Conservation (phyloP, 2,797 vertebrate genomes). For the Potorous gilbertii region DNA sequence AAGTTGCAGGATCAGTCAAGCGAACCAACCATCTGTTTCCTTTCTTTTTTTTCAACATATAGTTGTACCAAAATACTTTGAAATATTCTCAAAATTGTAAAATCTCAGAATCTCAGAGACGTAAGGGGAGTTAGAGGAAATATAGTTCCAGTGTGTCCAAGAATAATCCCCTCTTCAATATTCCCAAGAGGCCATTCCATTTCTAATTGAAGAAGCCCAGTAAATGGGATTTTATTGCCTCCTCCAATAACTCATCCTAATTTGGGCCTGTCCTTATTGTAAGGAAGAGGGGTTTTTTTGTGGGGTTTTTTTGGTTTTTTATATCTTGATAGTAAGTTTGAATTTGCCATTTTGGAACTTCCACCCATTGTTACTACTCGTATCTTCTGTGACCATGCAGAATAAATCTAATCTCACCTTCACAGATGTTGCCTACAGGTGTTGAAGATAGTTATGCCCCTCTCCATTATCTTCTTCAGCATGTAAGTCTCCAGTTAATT, state of each 20-base stretch:
- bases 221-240: not conserved
- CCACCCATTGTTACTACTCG: not conserved
- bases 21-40: slow-evolving; percentile 57
- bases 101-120: not conserved
- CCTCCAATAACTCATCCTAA: not conserved
- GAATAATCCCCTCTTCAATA: not conserved
- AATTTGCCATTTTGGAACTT: not conserved
- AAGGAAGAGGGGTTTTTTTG: not conserved
- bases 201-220: not conserved
- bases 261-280: not conserved
- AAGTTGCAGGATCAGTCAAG: slow-evolving; percentile 33
- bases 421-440: not conserved
- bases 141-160: not conserved
- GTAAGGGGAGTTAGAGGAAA: not conserved
- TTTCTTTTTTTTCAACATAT: slow-evolving; percentile 50
- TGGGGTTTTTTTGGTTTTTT: not conserved
- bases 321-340: not conserved
- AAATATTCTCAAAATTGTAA: not conserved
- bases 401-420: not conserved
- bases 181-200: not conserved
- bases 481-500: not conserved
- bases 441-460: not conserved
- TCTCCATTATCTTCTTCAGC: not conserved
- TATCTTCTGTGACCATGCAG: not conserved
- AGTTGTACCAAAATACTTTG: not conserved